Percentiles rank a stretch among this genome's conserved stretches.
Evolutionary conservation across 2,113 vertebrate genomes (phyloP).

Genomic region (Anhinga rufa): DNA sequence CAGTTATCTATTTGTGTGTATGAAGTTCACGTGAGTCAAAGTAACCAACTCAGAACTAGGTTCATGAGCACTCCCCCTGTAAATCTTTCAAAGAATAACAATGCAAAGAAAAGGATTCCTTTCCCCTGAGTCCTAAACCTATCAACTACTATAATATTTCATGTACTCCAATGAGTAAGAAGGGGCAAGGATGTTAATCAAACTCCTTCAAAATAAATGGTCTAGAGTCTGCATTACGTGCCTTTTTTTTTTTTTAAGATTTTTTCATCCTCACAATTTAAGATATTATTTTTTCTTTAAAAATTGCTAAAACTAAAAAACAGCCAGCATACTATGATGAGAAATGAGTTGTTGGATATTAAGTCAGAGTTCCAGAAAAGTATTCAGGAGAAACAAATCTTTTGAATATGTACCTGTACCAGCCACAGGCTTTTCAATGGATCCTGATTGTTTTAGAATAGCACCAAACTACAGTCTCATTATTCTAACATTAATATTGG

Average conservation of each 20-base stretch:
- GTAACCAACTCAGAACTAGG: not conserved
- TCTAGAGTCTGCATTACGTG: not conserved
- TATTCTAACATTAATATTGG: not conserved
- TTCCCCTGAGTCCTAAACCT: not conserved
- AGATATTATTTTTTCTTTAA: not conserved
- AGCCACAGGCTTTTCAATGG: not conserved
- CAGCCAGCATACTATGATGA: not conserved
- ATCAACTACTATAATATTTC: not conserved
- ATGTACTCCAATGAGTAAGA: not conserved
- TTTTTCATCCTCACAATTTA: not conserved
- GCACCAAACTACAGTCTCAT: not conserved
- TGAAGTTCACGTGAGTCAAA: not conserved
- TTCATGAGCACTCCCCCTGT: too few relatives aligned
- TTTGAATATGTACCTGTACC: not conserved
- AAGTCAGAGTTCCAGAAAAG: not conserved
- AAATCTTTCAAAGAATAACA: not conserved
- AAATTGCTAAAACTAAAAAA: not conserved
- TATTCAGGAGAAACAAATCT: not conserved
- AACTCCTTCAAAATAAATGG: not conserved
- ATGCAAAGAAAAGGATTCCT: not conserved
- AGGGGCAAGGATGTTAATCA: not conserved
- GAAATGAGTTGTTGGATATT: not conserved
- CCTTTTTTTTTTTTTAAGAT: too few relatives aligned
- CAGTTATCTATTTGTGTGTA: not conserved
- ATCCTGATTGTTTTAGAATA: not conserved